A percentile compares a stretch with the other conserved stretches of the same genome.
phyloP scores from a whole-genome alignment of 2,113 vertebrate genomes.

The Odocoileus virginianus region DNA sequence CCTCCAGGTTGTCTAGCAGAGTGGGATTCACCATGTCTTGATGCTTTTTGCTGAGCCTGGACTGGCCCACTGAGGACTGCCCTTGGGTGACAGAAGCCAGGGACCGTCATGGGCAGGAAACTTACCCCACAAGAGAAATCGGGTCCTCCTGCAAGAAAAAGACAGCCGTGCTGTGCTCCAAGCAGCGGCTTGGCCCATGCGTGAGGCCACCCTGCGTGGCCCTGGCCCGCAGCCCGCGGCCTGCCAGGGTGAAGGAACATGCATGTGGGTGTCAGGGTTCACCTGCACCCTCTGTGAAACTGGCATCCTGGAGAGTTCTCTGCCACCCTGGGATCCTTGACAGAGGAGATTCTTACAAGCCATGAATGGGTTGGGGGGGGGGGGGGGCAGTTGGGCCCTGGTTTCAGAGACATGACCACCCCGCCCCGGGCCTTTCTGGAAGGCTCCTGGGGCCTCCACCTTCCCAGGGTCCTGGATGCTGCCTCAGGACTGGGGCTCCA shows the following conservation, averaged over 20 bases:
- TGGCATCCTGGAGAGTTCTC: background rate
- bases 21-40: background rate
- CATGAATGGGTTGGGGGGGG: background rate
- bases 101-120: accelerated
- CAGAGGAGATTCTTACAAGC: background rate
- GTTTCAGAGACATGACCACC: background rate
- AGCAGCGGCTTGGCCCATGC: background rate
- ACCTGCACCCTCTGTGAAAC: background rate
- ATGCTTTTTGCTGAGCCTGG: background rate
- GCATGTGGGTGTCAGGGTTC: background rate
- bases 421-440: background rate
- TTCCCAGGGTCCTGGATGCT: background rate
- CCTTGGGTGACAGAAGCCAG: background rate
- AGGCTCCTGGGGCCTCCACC: background rate
- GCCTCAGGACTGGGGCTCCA: background rate
- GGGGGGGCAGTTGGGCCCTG: background rate
- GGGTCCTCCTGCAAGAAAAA: background rate
- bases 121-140: background rate
- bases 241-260: accelerated
- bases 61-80: background rate
- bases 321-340: background rate
- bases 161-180: accelerated
- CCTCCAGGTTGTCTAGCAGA: background rate
- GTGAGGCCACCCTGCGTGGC: background rate
- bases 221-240: background rate